Conservation (phyloP, 2,888 invertebrate species). For the Epirrita christyi region DNA sequence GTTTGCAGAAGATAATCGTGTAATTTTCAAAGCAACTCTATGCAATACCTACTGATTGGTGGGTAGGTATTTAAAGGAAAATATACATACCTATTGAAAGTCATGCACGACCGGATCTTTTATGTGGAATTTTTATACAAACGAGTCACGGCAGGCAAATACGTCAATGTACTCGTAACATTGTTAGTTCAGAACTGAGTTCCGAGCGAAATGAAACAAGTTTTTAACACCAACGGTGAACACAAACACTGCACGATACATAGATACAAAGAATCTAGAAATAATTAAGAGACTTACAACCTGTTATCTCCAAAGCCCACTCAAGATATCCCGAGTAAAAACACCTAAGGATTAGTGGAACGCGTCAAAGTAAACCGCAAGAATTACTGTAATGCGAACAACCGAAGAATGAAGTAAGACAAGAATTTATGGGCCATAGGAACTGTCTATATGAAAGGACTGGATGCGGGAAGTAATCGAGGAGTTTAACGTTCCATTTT, state of each 20-base stretch:
- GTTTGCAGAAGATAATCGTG: conserved; percentile 36
- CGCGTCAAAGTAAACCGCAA: neutral
- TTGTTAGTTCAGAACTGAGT: conserved; percentile 5
- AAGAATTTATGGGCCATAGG: conserved; percentile 2
- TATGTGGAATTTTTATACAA: conserved; percentile 53
- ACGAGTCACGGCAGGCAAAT: conserved; percentile 48
- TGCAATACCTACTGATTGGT: conserved; percentile 38
- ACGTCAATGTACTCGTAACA: conserved; percentile 37
- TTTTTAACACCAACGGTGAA: conserved; percentile 5
- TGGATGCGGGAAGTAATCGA: conserved; percentile 8
- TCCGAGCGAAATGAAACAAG: conserved; percentile 1
- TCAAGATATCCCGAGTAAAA: neutral
- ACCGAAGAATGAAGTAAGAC: conserved; percentile 12
- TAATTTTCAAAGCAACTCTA: conserved; percentile 48
- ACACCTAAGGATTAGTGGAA: neutral
- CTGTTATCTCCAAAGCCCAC: conserved; percentile 8
- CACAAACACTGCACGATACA: neutral
- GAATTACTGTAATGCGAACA: conserved; percentile 15
- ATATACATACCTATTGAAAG: conserved; percentile 42
- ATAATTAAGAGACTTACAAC: conserved; percentile 5
- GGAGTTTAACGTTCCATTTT: conserved; percentile 11
- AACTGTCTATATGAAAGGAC: neutral
- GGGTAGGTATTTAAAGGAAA: conserved; percentile 11
- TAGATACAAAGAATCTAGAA: conserved; percentile 6
- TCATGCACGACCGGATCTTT: conserved; percentile 59